Evolutionary conservation across 2,113 vertebrate species (phyloP), one percentile per base, ranked within the genome.

Genomic region (Saccopteryx bilineata): DNA sequence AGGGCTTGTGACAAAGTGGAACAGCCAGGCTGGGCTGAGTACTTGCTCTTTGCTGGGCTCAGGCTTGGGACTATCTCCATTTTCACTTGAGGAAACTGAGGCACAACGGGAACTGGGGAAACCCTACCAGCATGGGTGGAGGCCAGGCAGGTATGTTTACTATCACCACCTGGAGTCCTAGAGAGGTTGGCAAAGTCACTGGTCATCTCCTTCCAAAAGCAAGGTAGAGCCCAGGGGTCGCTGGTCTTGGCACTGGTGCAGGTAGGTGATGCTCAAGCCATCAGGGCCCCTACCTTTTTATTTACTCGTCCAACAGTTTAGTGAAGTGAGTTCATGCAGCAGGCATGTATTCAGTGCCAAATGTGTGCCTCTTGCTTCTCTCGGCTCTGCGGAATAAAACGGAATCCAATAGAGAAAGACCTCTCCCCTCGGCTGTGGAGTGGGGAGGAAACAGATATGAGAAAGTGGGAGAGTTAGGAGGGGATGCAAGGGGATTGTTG

Each of bases 331-430:
- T 15, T 56, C 31, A 12, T 21, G 23, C 11, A 12, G 6, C 31
- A 52, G 13, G 15, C 1, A 5, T 12, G 2, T 9, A 17, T 23
- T n/a, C 0, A 9, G 54, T 3, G 0, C 19, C 48, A 11, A 1
- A n/a, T 7, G 23, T 9, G 19, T 2, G 12, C 9, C 56, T 84
- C 46, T 31, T 19, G 13, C 14, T 9, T 58, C 0, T 60, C 66
- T 26, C 6, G n/a, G n/a, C 66, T 5, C 17, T 14, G 46, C 31
- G 66, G 13, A 13, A 8, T 1, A 3, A 80, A 24, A 13, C 14
- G 19, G 26, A 83, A 14, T 76, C 7, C 19, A n/a, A 3, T n/a
- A 68, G 39, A 46, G 18, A 83, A 39, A 31, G n/a, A 56, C 5
- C 50, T 50, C 28, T 17, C 72, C 15, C 28, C 48, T 28, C 24